A percentile compares a stretch with the other conserved stretches of the same genome.
Evolutionary conservation across 2,113 vertebrate genomes (phyloP).

Genomic region (Plecotus auritus): DNA sequence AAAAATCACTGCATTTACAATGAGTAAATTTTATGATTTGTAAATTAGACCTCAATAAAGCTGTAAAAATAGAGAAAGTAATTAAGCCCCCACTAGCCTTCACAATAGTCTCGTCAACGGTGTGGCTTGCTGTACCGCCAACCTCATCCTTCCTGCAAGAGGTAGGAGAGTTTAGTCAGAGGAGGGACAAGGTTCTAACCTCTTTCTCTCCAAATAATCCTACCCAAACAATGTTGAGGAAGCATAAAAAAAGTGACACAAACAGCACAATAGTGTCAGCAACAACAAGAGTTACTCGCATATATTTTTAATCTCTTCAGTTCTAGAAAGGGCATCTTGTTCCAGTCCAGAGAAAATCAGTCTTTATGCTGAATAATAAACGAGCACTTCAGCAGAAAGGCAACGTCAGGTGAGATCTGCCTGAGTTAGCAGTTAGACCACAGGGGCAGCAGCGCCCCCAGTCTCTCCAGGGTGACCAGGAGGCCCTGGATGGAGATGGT

Average conservation of each 20-base stretch:
- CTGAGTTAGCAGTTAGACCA: neutral
- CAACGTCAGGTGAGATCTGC: neutral
- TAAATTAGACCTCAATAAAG: neutral
- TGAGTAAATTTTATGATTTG: neutral
- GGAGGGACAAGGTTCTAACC: neutral
- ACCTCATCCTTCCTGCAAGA: neutral
- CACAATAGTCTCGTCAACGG: neutral
- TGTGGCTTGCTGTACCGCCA: neutral
- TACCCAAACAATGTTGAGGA: neutral
- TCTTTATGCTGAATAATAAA: neutral
- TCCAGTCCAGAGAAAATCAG: neutral
- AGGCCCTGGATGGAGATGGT: neutral
- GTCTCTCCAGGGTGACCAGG: neutral
- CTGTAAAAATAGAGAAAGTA: neutral
- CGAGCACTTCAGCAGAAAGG: neutral
- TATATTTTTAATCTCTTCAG: neutral
- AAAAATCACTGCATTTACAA: neutral
- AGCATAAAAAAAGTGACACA: neutral
- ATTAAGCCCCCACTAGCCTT: neutral
- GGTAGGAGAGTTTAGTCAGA: neutral
- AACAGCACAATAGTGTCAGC: neutral
- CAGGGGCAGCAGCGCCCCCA: fast-evolving
- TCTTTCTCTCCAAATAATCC: neutral
- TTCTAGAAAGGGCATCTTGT: neutral
- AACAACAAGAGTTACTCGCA: neutral